Percentiles rank a stretch among this genome's conserved stretches.
Evolutionary conservation across 64 coral and sea anemone genomes (phyloP).

Genomic region (Montipora foliosa): DNA sequence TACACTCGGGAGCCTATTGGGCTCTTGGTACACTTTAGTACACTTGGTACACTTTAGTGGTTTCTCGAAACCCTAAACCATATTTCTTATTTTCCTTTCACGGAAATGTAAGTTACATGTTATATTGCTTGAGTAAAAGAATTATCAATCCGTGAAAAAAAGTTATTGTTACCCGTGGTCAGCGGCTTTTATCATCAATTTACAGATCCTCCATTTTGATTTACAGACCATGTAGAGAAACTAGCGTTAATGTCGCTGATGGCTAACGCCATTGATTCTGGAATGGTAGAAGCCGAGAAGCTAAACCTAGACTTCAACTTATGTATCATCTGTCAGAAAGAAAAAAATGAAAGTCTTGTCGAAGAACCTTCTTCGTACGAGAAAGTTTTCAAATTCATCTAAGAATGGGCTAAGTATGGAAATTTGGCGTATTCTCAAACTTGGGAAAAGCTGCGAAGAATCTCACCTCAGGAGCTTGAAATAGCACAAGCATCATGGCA

Average conservation of each 20-base stretch:
- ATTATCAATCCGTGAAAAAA: too few species aligned
- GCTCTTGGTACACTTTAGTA: too few species aligned
- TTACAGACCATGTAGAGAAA: slow-evolving; percentile 46
- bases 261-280: slow-evolving; percentile 1
- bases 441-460: slow-evolving; percentile 37
- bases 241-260: not conserved
- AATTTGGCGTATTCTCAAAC: slow-evolving; percentile 20
- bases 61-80: too few species aligned
- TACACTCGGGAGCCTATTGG: too few species aligned
- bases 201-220: slow-evolving; percentile 51
- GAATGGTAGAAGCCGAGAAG: slow-evolving; percentile 15
- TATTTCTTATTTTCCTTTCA: too few species aligned
- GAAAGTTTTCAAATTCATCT: slow-evolving; percentile 28
- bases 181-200: slow-evolving; percentile 21
- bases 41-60: too few species aligned
- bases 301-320: slow-evolving; percentile 8
- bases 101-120: too few species aligned
- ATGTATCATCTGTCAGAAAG: slow-evolving; percentile 44
- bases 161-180: not conserved
- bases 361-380: not conserved
- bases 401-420: slow-evolving; percentile 64
- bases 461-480: slow-evolving; percentile 42
- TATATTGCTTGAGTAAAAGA: too few species aligned
- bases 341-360: slow-evolving; percentile 5
- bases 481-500: slow-evolving; percentile 50